These are phyloP conservation scores for Rhombomys opimus DNA, from an alignment of 2,113 vertebrate species.

Conservation along the genomic window DNA sequence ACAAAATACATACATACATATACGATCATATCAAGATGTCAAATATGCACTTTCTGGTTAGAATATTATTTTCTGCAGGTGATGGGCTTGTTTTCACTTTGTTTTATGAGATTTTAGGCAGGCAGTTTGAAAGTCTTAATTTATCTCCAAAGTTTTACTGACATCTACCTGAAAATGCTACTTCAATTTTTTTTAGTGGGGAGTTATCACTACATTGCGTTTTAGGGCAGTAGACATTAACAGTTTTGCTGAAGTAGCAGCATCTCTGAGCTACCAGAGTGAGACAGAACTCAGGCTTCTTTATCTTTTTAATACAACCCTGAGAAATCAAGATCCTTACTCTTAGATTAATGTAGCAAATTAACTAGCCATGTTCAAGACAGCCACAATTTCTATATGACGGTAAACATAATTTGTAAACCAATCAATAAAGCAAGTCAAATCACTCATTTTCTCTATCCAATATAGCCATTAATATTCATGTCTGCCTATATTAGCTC, in stretches of 20 bases:
- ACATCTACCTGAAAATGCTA: conserved; percentile 49
- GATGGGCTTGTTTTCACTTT: background rate
- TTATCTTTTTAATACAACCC: conserved; percentile 54
- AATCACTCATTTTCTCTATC: conserved; percentile 70
- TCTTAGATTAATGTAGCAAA: conserved; percentile 75
- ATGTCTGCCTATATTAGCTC: conserved; percentile 71
- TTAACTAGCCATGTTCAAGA: conserved; percentile 72
- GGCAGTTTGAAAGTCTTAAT: conserved; percentile 14
- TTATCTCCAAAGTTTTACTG: conserved; percentile 33
- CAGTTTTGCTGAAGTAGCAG: conserved; percentile 64
- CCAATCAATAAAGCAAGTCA: conserved; percentile 75
- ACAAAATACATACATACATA: background rate
- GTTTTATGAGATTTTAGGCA: background rate
- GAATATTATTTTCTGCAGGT: background rate
- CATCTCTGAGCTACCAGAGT: background rate
- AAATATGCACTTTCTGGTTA: conserved; percentile 33
- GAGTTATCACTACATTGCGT: conserved; percentile 34
- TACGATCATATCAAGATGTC: background rate
- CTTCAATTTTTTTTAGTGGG: conserved; percentile 61
- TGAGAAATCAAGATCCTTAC: conserved; percentile 67
- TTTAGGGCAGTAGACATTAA: conserved; percentile 53
- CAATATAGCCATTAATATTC: conserved; percentile 68
- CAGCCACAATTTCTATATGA: conserved; percentile 68
- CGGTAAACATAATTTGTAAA: conserved; percentile 78
- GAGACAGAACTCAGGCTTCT: conserved; percentile 52